Conservation (phyloP, 2,113 vertebrate genomes). For the Scytalopus superciliaris region DNA sequence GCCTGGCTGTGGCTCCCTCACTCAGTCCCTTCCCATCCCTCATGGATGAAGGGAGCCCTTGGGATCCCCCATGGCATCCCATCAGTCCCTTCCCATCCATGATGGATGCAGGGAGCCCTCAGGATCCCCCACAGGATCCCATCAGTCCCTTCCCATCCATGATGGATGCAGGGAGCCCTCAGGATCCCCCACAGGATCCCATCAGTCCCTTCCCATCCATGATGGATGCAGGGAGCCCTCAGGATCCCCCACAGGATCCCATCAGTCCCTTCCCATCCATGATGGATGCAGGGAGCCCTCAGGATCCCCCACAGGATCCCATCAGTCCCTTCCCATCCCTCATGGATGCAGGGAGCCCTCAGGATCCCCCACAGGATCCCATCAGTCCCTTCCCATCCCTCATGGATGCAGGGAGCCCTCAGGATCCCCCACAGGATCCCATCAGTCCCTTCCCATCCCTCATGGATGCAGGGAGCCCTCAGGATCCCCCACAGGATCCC, state of each 20-base stretch:
- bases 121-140: not conserved
- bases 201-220: rapidly evolving
- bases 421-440: not conserved
- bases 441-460: rapidly evolving
- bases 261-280: rapidly evolving
- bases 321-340: not conserved
- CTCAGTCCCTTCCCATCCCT: not conserved
- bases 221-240: not conserved
- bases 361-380: not conserved
- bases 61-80: not conserved
- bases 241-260: rapidly evolving
- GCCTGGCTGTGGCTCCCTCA: not conserved
- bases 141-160: not conserved
- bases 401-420: not conserved
- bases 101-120: not conserved
- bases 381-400: not conserved
- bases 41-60: not conserved
- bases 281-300: not conserved
- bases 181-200: rapidly evolving
- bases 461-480: not conserved
- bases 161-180: not conserved
- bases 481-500: rapidly evolving
- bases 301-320: not conserved
- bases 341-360: not conserved
- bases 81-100: not conserved